Evolutionary conservation across 2,113 vertebrate species (phyloP), one percentile per base, ranked within the genome.

Genomic region (Laticauda laticaudata): DNA sequence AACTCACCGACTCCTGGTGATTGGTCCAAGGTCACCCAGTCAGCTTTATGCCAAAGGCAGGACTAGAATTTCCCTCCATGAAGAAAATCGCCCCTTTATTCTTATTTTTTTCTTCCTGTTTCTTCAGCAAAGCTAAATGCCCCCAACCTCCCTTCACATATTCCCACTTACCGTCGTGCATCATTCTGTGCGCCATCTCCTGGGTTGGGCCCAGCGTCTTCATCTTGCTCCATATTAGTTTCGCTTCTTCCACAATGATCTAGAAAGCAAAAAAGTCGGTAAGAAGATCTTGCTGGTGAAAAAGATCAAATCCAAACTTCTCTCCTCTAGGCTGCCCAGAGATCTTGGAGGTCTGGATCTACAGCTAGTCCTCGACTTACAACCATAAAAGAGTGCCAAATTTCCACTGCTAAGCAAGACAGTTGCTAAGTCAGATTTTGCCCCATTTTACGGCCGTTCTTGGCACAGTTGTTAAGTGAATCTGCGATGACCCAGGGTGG

Each of bases 211-310:
- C 91, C 48, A 51, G 48, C 5, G 97, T 96, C 88, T 95, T 97
- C 99, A 99, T 99, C 94, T 98, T 98, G 91, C 15, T 87, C 99
- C 99, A 99, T 64, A 99, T 98, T 2, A 56, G 91, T 24, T 89
- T 95, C 0, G 98, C 98, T 48, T 98, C 98, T 1, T 89, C 18
- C 8, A 97, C 96, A 0, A 96, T 97, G 21, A 97, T 94, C 99
- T 99, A 85, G 24, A 96, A 95, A 26, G 55, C 96, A 95, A 26
- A 59, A 39, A 59, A 39, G 95, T 93, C 45, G 91, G 56, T 2
- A 29, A 26, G 3, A 51, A 26, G 57, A 59, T 59, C 23, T 29
- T n/a, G 61, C 29, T 1, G 1, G 26, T 55, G 54, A 48, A n/a
- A 29, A 64, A 64, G 26, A n/a, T 64, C 61, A 64, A 11, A 48